phyloP scores from a whole-genome alignment of 2,888 invertebrate species.

The Hedya salicella region DNA sequence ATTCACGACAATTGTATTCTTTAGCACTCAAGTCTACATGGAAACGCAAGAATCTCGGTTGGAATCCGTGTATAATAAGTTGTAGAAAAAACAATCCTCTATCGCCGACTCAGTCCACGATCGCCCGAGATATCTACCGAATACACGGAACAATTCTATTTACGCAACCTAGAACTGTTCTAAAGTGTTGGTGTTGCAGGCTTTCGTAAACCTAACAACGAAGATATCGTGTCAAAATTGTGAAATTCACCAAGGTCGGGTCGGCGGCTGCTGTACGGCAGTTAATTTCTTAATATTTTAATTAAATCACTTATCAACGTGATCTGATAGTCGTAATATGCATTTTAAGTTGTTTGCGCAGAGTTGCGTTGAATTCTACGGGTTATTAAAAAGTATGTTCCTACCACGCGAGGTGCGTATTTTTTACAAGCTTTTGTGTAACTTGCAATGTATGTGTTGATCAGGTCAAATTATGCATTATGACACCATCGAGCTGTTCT shows the following conservation, averaged over 20 bases:
- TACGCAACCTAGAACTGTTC: conserved; percentile 54
- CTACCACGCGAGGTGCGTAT: too few species aligned
- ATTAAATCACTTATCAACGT: conserved; percentile 48
- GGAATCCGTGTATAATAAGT: conserved; percentile 17
- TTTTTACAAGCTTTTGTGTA: too few species aligned
- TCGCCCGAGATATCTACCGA: not conserved
- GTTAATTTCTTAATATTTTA: conserved; percentile 58
- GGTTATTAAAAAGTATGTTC: too few species aligned
- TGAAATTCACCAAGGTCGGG: conserved; percentile 69
- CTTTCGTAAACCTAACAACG: conserved; percentile 71
- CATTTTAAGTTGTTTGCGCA: conserved; percentile 1
- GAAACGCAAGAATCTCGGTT: conserved; percentile 13
- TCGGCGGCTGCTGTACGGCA: conserved; percentile 57
- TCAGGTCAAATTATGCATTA: too few species aligned
- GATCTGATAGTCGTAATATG: conserved; percentile 17
- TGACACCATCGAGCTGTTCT: too few species aligned
- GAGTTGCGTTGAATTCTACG: not conserved
- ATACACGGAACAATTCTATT: conserved; percentile 52
- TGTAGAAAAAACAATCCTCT: conserved; percentile 7
- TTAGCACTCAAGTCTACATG: too few species aligned
- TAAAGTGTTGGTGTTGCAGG: conserved; percentile 54
- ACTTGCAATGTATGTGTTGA: too few species aligned
- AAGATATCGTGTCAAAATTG: conserved; percentile 75
- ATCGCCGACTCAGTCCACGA: conserved; percentile 3
- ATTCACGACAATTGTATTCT: too few species aligned